Evolutionary conservation across 1,140 invertebrate species (phyloP).

Genomic region (Idris sp.): DNA sequence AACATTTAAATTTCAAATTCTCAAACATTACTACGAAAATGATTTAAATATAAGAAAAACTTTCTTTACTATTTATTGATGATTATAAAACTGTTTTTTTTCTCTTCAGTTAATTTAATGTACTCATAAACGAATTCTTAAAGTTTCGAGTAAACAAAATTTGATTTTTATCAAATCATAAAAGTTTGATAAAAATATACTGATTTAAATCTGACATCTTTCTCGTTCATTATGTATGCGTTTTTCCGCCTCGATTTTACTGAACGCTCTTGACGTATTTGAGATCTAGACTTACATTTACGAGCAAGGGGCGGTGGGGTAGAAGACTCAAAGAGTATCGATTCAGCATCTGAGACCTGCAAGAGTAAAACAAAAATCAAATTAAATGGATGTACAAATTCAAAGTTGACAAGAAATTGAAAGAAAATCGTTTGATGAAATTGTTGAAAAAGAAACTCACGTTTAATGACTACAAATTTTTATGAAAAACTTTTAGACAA

Average conservation of each 20-base stretch:
- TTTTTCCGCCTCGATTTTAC: slow-evolving; percentile 27
- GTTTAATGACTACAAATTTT: too few species aligned
- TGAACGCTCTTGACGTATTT: slow-evolving; percentile 25
- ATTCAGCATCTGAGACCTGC: slow-evolving; percentile 85
- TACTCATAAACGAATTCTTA: too few species aligned
- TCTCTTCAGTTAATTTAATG: too few species aligned
- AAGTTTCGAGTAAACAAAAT: too few species aligned
- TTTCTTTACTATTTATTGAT: too few species aligned
- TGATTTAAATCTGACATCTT: slow-evolving; percentile 7
- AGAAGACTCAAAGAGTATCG: slow-evolving; percentile 85
- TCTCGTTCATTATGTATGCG: slow-evolving; percentile 17
- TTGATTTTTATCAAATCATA: too few species aligned
- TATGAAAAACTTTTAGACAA: too few species aligned
- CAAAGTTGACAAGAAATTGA: slow-evolving; percentile 11
- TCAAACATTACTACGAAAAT: too few species aligned
- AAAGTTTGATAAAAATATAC: not conserved
- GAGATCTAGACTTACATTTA: slow-evolving; percentile 78
- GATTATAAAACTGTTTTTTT: too few species aligned
- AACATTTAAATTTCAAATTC: too few species aligned
- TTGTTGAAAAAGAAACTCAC: not conserved
- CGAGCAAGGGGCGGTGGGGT: slow-evolving; percentile 80
- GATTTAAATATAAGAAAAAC: too few species aligned
- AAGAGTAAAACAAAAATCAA: slow-evolving; percentile 64
- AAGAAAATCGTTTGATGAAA: slow-evolving; percentile 9
- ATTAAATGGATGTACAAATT: slow-evolving; percentile 35